A percentile compares a stretch with the other conserved stretches of the same genome.
Conservation (phyloP, 1,140 invertebrate genomes). For the Ips typographus region DNA sequence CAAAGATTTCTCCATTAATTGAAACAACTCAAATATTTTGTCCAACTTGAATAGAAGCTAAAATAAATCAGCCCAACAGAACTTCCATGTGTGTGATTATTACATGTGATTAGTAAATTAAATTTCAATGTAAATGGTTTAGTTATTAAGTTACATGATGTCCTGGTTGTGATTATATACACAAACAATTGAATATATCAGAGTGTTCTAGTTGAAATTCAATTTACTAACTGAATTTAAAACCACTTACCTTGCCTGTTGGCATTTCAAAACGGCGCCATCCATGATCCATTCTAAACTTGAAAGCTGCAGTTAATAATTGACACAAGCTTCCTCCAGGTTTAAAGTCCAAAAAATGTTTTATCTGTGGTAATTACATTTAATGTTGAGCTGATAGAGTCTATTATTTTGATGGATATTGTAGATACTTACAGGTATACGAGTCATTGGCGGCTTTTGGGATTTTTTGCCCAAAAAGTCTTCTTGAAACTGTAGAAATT, state of each 20-base stretch:
- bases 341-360: constrained; percentile 93
- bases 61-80: constrained; percentile 50
- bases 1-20: constrained; percentile 86
- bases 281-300: constrained; percentile 93
- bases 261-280: constrained; percentile 92
- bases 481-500: constrained; percentile 95
- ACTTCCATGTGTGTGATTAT: background rate
- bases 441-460: constrained; percentile 79
- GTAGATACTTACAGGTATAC: constrained; percentile 77
- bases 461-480: constrained; percentile 94
- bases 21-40: constrained; percentile 91
- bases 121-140: no score
- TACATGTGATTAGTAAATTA: no score
- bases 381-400: background rate
- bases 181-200: no score
- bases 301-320: constrained; percentile 90
- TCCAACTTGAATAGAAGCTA: constrained; percentile 88
- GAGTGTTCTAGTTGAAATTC: no score
- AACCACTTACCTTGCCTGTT: constrained; percentile 68
- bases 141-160: no score
- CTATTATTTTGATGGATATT: constrained; percentile 2
- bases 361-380: constrained; percentile 31
- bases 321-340: constrained; percentile 89
- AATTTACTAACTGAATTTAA: no score
- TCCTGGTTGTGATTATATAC: no score